Evolutionary conservation across 2,888 invertebrate species (phyloP).

Genomic region (Strigamia crassipes): DNA sequence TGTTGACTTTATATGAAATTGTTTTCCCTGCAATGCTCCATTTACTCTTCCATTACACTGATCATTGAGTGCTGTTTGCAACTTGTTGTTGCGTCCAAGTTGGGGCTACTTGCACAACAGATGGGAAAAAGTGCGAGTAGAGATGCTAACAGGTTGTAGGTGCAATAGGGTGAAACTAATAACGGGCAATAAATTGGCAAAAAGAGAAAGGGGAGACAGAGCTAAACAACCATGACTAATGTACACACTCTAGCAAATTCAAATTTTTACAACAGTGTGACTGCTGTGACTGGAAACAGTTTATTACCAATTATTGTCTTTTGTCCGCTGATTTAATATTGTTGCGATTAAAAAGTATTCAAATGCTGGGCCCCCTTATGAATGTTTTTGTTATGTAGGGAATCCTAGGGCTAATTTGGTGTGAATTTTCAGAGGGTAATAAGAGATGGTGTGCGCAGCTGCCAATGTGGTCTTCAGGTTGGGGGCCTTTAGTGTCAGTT

Average conservation of each 20-base stretch:
- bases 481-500: slow-evolving; percentile 25
- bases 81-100: background rate
- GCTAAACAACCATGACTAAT: slow-evolving; percentile 12
- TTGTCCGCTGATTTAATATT: background rate
- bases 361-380: background rate
- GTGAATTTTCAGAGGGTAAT: background rate
- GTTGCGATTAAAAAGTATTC: too few relatives aligned
- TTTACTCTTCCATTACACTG: background rate
- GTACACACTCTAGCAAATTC: background rate
- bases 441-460: slow-evolving; percentile 20
- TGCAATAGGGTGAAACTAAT: slow-evolving; percentile 24
- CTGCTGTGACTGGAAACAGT: background rate
- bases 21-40: background rate
- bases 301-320: background rate
- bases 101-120: background rate
- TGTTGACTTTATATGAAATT: background rate
- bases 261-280: background rate
- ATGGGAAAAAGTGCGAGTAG: background rate
- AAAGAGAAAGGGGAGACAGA: background rate
- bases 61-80: background rate
- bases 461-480: background rate
- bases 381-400: background rate
- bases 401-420: too few relatives aligned
- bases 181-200: slow-evolving; percentile 2
- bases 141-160: slow-evolving; percentile 27